Evolutionary conservation across 2,797 vertebrate species (phyloP).

Genomic region (Phaenicophaeus curvirostris): DNA sequence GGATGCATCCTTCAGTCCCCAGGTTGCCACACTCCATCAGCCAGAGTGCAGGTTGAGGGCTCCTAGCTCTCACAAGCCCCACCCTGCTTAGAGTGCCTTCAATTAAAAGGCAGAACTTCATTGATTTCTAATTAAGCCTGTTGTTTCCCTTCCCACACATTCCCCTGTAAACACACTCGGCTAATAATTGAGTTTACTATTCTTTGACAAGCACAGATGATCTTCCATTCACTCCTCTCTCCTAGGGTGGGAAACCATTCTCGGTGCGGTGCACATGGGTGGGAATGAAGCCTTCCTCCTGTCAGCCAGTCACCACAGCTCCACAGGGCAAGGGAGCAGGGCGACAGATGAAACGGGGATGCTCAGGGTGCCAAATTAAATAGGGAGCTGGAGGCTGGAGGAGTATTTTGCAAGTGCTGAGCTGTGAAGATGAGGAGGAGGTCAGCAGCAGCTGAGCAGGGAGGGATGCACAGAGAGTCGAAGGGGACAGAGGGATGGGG

Average conservation of each 20-base stretch:
- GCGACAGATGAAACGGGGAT: background rate
- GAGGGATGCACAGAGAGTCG: background rate
- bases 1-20: background rate
- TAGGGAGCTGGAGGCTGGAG: background rate
- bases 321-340: background rate
- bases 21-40: background rate
- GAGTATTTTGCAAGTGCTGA: background rate
- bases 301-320: background rate
- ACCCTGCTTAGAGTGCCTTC: slow-evolving; percentile 17
- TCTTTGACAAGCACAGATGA: slow-evolving; percentile 60
- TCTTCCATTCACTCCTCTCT: slow-evolving; percentile 51
- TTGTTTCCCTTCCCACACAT: slow-evolving; percentile 43
- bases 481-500: background rate
- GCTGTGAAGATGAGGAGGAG: slow-evolving; percentile 1
- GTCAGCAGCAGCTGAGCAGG: background rate
- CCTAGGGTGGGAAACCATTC: slow-evolving; percentile 9
- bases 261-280: background rate
- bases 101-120: slow-evolving; percentile 64
- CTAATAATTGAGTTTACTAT: slow-evolving; percentile 66
- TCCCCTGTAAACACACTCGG: slow-evolving; percentile 13
- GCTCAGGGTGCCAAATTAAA: slow-evolving; percentile 1
- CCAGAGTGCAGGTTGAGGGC: background rate
- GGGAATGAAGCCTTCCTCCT: slow-evolving; percentile 19
- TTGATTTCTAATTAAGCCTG: slow-evolving; percentile 69
- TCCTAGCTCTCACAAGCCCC: background rate